phyloP scores from a whole-genome alignment of 2,113 vertebrate species.

The Nerophis lumbriciformis region DNA sequence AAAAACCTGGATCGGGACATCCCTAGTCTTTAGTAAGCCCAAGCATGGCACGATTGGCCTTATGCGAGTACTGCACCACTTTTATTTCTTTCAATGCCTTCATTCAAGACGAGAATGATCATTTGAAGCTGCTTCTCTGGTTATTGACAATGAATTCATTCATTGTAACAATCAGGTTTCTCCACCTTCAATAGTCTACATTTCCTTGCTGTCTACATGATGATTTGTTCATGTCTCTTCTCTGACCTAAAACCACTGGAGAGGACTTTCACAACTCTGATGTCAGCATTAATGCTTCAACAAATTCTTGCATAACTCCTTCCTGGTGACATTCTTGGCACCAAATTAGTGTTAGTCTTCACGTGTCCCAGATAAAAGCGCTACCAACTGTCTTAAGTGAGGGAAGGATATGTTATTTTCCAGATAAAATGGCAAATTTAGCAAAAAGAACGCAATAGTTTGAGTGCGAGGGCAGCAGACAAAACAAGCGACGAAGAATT shows the following conservation, averaged over 20 bases:
- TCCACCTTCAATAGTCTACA: background rate
- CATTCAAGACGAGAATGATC: background rate
- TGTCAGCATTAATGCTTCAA: constrained; percentile 33
- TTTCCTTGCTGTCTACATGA: constrained; percentile 45
- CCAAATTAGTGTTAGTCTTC: too few relatives aligned
- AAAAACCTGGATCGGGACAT: too few relatives aligned
- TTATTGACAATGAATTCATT: background rate
- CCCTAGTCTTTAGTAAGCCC: too few relatives aligned
- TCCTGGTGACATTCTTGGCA: background rate
- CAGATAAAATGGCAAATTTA: too few relatives aligned
- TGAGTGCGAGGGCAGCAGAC: background rate
- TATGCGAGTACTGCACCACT: too few relatives aligned
- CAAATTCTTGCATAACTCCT: background rate
- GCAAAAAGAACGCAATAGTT: too few relatives aligned
- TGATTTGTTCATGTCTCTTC: constrained; percentile 64
- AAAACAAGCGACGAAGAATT: constrained; percentile 27
- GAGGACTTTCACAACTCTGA: constrained; percentile 58
- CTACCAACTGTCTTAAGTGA: too few relatives aligned
- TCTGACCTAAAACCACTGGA: constrained; percentile 51
- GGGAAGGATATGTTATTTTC: too few relatives aligned
- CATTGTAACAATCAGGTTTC: background rate
- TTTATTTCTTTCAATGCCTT: background rate
- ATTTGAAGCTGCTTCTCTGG: background rate
- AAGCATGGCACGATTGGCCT: too few relatives aligned
- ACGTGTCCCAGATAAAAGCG: too few relatives aligned